phyloP scores from a whole-genome alignment of 2,797 vertebrate genomes.

The Aplochiton taeniatus region DNA sequence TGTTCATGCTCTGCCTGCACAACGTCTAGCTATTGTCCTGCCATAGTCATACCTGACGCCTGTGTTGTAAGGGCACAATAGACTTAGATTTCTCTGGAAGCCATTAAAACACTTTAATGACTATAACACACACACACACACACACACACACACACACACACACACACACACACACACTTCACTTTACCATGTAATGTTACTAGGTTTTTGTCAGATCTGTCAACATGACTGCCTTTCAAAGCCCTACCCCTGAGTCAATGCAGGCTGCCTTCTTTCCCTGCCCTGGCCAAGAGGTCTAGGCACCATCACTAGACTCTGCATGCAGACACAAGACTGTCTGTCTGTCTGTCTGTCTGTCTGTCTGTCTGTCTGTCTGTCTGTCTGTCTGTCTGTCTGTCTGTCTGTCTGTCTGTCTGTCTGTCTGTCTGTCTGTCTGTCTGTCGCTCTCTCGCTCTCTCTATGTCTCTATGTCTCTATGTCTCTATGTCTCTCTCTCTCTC shows the following conservation, averaged over 20 bases:
- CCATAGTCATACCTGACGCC: constrained; percentile 36
- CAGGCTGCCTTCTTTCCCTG: constrained; percentile 31
- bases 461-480: background rate
- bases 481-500: constrained; percentile 1
- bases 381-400: constrained; percentile 35
- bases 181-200: constrained; percentile 48
- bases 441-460: too few species aligned
- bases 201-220: constrained; percentile 23
- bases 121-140: constrained; percentile 13
- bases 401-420: constrained; percentile 45
- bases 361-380: constrained; percentile 29
- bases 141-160: too few species aligned
- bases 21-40: constrained; percentile 14
- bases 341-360: constrained; percentile 46
- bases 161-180: too few species aligned
- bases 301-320: constrained; percentile 49
- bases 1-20: constrained; percentile 20
- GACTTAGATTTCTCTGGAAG: constrained; percentile 43
- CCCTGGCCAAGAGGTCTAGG: constrained; percentile 40
- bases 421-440: too few species aligned
- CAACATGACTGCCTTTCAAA: constrained; percentile 36
- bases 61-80: constrained; percentile 28
- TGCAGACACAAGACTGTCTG: constrained; percentile 41
- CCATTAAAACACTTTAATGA: constrained; percentile 37
- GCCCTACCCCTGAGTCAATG: constrained; percentile 27